Conservation (phyloP, 92 coral and sea anemone genomes). For the Paragorgia papillata region DNA sequence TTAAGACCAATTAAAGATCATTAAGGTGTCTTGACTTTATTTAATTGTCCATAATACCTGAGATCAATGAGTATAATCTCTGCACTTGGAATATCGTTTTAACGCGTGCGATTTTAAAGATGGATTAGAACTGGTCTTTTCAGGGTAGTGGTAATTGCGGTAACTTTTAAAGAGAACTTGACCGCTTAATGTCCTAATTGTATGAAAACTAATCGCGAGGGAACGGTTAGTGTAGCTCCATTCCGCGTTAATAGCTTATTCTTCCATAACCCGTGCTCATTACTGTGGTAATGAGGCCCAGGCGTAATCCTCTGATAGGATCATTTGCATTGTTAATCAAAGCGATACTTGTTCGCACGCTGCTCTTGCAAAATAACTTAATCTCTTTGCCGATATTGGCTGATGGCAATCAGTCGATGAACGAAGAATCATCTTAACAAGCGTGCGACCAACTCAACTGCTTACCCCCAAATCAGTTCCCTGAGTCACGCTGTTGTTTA, state of each 20-base stretch:
- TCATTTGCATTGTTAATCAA: conserved; percentile 10
- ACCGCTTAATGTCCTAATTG: conserved; percentile 7
- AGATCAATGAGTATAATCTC: conserved; percentile 17
- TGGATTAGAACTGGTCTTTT: neutral
- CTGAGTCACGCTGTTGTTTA: no score
- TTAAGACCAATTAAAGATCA: conserved; percentile 43
- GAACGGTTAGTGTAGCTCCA: neutral
- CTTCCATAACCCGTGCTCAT: conserved; percentile 19
- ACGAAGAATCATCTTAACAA: neutral
- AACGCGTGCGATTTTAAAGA: conserved; percentile 11
- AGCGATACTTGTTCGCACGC: conserved; percentile 26
- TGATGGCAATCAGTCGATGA: conserved; percentile 14
- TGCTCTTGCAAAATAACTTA: conserved; percentile 11
- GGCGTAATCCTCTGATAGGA: conserved; percentile 25
- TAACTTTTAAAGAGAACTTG: conserved; percentile 21
- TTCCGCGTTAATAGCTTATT: conserved; percentile 36
- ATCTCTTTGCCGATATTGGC: neutral
- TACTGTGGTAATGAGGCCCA: conserved; percentile 27
- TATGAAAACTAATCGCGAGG: conserved; percentile 1
- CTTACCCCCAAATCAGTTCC: no score
- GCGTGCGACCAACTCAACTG: neutral
- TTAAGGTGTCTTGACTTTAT: conserved; percentile 25
- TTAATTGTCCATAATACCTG: conserved; percentile 37
- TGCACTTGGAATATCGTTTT: neutral
- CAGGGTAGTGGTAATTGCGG: neutral